Percentiles rank a stretch among this genome's conserved stretches.
phyloP scores from a whole-genome alignment of 2,888 invertebrate genomes.

The Eurytoma californica region DNA sequence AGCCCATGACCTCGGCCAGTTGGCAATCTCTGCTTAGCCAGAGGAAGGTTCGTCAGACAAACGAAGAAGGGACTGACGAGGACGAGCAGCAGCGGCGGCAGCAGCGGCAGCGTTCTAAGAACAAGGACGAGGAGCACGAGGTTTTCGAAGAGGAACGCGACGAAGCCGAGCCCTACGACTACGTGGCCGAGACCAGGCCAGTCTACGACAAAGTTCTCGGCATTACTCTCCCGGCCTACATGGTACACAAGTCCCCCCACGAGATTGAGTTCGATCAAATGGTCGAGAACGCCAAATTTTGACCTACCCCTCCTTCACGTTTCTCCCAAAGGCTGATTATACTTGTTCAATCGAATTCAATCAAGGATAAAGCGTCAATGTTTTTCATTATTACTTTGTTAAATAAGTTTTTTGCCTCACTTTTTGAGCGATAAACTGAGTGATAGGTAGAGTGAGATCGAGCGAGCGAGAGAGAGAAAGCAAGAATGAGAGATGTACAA shows the following conservation, averaged over 20 bases:
- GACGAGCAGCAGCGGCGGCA: constrained; percentile 57
- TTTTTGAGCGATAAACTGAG: not conserved
- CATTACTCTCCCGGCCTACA: constrained; percentile 81
- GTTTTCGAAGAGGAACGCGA: constrained; percentile 57
- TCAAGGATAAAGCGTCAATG: not conserved
- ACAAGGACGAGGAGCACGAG: constrained; percentile 63
- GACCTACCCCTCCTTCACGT: not conserved
- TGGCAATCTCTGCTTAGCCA: not conserved
- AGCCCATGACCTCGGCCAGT: constrained; percentile 50
- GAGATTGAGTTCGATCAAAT: constrained; percentile 81
- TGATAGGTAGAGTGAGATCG: not conserved
- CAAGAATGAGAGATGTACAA: not conserved
- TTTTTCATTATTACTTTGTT: constrained; percentile 1
- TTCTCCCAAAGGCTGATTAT: too few relatives aligned
- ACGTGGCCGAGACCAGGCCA: constrained; percentile 81
- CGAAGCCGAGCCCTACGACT: constrained; percentile 66
- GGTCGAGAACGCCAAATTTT: constrained; percentile 60
- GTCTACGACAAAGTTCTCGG: constrained; percentile 81
- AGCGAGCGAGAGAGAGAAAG: not conserved
- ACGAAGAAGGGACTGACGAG: constrained; percentile 63
- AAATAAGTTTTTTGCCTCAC: not conserved
- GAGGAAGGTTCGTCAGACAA: constrained; percentile 54
- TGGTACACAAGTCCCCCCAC: constrained; percentile 82
- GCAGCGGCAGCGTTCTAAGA: constrained; percentile 60
- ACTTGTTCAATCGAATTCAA: not conserved